A percentile compares a stretch with the other conserved stretches of the same genome.
These are phyloP conservation scores for Ophraella communa DNA, from an alignment of 2,888 invertebrate genomes.

Conservation along the genomic window DNA sequence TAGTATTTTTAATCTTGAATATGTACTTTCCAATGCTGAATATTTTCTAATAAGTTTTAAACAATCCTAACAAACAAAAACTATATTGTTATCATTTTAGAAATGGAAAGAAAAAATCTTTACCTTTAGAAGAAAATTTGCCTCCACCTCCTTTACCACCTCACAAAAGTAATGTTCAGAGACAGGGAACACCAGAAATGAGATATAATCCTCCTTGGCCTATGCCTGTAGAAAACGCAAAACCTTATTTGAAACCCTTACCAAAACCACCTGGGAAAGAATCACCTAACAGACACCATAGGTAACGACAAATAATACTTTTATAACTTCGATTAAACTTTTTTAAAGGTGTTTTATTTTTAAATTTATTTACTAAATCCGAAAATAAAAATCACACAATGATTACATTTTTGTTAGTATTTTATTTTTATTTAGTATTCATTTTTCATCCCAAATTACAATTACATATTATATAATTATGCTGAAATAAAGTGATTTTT, in stretches of 20 bases:
- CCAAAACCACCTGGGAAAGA: constrained; percentile 65
- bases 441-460: too few species aligned
- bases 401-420: too few species aligned
- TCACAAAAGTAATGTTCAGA: constrained; percentile 56
- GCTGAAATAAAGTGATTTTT: too few species aligned
- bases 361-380: too few species aligned
- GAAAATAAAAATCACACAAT: too few species aligned
- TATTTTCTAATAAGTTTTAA: neutral
- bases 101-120: constrained; percentile 60
- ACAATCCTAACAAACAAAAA: neutral
- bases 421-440: too few species aligned
- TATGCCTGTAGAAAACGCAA: constrained; percentile 54
- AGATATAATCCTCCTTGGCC: constrained; percentile 71
- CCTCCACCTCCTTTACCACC: constrained; percentile 71
- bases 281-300: constrained; percentile 55
- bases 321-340: neutral
- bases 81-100: too few species aligned
- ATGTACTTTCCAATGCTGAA: neutral
- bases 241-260: constrained; percentile 66
- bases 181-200: constrained; percentile 49
- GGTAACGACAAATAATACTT: constrained; percentile 30
- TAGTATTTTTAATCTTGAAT: neutral
- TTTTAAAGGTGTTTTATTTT: too few species aligned
- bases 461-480: too few species aligned
- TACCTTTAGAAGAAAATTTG: constrained; percentile 60